phyloP scores from a whole-genome alignment of 2,888 invertebrate species.

The Campaea margaritaria region DNA sequence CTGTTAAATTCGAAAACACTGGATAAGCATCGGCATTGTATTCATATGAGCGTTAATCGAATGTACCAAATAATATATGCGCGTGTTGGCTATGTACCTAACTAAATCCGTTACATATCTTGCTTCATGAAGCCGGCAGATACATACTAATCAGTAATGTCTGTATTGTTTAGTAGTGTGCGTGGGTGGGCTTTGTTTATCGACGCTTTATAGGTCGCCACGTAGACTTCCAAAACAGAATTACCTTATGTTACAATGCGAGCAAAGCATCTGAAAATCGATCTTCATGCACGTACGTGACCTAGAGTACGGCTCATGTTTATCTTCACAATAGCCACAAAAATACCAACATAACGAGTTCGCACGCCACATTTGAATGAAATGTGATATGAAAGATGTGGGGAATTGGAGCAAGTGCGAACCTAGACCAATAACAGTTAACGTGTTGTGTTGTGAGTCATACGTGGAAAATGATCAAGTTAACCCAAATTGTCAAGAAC shows the following conservation, averaged over 20 bases:
- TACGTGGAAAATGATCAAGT: slow-evolving; percentile 64
- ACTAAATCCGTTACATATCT: slow-evolving; percentile 52
- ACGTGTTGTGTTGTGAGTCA: slow-evolving; percentile 67
- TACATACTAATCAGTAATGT: slow-evolving; percentile 50
- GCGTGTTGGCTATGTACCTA: slow-evolving; percentile 53
- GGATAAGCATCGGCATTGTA: slow-evolving; percentile 70
- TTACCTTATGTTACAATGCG: slow-evolving; percentile 5
- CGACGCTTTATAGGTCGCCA: slow-evolving; percentile 37
- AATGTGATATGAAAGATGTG: slow-evolving; percentile 72
- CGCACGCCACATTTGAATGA: slow-evolving; percentile 64
- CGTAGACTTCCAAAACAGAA: slow-evolving; percentile 13
- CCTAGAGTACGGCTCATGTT: slow-evolving; percentile 41
- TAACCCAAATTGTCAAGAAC: slow-evolving; percentile 67
- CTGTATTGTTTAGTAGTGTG: slow-evolving; percentile 63
- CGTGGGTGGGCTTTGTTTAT: slow-evolving; percentile 56
- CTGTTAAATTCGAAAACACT: slow-evolving; percentile 42
- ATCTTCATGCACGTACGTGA: slow-evolving; percentile 39
- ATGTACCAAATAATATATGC: slow-evolving; percentile 53
- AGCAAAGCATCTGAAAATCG: slow-evolving; percentile 32
- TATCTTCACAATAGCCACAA: slow-evolving; percentile 50
- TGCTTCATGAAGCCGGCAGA: slow-evolving; percentile 51
- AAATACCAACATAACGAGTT: slow-evolving; percentile 62
- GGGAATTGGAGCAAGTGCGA: slow-evolving; percentile 73
- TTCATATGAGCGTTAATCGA: slow-evolving; percentile 68
- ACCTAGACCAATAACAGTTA: slow-evolving; percentile 72